phyloP scores from a whole-genome alignment of 2,113 vertebrate genomes.

The Ovis canadensis region DNA sequence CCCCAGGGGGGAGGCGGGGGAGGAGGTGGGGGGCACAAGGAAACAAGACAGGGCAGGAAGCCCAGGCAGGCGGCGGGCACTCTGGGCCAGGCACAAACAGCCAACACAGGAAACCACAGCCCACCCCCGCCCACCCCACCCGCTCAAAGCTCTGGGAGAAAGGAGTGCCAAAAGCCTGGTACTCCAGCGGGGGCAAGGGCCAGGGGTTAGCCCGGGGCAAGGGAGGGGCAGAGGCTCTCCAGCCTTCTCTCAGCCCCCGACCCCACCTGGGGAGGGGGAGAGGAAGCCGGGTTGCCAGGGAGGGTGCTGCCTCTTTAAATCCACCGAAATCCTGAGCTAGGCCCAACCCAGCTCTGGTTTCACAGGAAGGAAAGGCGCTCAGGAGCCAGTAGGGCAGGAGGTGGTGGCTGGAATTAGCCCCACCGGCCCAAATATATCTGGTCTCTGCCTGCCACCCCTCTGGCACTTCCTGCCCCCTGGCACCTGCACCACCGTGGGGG shows the following conservation, averaged over 20 bases:
- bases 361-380: slow-evolving; percentile 81
- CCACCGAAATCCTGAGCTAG: slow-evolving; percentile 77
- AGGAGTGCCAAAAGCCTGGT: slow-evolving; percentile 46
- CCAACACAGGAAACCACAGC: slow-evolving; percentile 77
- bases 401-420: slow-evolving; percentile 76
- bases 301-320: slow-evolving; percentile 66
- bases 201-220: slow-evolving; percentile 38
- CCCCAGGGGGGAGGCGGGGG: neutral
- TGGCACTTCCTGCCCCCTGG: slow-evolving; percentile 67
- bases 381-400: slow-evolving; percentile 68
- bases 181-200: slow-evolving; percentile 37
- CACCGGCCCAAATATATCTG: slow-evolving; percentile 68
- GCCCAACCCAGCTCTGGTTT: slow-evolving; percentile 75
- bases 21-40: slow-evolving; percentile 45
- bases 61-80: slow-evolving; percentile 72
- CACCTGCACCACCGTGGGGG: neutral
- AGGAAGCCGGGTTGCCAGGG: slow-evolving; percentile 56
- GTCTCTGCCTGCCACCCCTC: slow-evolving; percentile 30
- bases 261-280: slow-evolving; percentile 58
- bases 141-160: slow-evolving; percentile 63
- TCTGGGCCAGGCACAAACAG: slow-evolving; percentile 75
- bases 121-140: slow-evolving; percentile 75
- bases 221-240: neutral
- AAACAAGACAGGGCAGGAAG: slow-evolving; percentile 70
- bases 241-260: neutral